Conservation (phyloP, 2,797 vertebrate genomes). For the Otus scops region DNA sequence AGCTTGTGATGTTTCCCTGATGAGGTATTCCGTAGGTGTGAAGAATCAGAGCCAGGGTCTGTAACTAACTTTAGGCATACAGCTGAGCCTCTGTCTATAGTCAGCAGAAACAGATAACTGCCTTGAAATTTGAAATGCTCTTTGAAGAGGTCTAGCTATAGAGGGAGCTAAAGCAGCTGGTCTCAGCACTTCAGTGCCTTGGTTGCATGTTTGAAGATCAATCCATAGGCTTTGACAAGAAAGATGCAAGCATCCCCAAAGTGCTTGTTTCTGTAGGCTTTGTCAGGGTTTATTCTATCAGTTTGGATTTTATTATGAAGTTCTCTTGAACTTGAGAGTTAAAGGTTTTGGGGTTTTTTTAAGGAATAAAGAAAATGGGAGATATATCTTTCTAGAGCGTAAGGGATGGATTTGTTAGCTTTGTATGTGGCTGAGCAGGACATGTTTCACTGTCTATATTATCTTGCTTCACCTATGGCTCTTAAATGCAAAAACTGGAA, state of each 20-base stretch:
- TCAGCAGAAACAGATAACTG: neutral
- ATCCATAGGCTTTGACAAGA: neutral
- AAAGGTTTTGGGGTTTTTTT: neutral
- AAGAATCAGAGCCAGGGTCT: neutral
- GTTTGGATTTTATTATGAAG: neutral
- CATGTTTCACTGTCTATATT: neutral
- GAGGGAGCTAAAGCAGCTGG: neutral
- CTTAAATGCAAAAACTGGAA: neutral
- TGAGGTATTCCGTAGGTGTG: neutral
- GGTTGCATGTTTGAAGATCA: neutral
- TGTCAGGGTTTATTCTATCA: neutral
- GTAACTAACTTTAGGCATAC: neutral
- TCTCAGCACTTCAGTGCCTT: neutral
- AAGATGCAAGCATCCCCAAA: neutral
- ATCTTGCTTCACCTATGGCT: neutral
- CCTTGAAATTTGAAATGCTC: neutral
- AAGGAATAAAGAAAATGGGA: neutral
- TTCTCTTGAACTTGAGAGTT: neutral
- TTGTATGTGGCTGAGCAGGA: neutral
- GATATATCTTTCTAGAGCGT: neutral
- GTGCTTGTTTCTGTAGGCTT: neutral
- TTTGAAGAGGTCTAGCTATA: neutral
- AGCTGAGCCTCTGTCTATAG: neutral
- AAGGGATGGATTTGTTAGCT: neutral
- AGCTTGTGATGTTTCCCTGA: neutral